phyloP scores from a whole-genome alignment of 1,140 invertebrate species.

The Batillaria attramentaria region DNA sequence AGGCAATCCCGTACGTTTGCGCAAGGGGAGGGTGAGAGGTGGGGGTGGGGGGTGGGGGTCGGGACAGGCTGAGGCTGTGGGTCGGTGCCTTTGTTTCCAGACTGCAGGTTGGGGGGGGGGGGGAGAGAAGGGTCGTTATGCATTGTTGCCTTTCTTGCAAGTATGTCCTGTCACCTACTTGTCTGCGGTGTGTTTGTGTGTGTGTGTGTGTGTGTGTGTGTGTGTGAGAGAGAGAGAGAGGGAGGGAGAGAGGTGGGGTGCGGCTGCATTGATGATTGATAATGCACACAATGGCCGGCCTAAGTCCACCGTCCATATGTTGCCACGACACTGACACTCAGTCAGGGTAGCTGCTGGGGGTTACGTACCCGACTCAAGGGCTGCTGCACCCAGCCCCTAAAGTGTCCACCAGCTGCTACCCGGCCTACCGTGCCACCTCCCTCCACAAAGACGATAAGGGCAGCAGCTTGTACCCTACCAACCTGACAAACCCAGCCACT shows the following conservation, averaged over 20 bases:
- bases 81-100: background rate
- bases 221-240: background rate
- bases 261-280: background rate
- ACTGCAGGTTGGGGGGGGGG: background rate
- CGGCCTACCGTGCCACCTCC: too few species aligned
- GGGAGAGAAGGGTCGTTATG: slow-evolving; percentile 1
- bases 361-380: too few species aligned
- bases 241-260: background rate
- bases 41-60: background rate
- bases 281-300: too few species aligned
- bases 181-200: background rate
- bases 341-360: background rate
- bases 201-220: background rate
- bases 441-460: too few species aligned
- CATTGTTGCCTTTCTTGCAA: too few species aligned
- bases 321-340: background rate
- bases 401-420: too few species aligned
- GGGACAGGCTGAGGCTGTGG: too few species aligned
- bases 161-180: too few species aligned
- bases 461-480: too few species aligned
- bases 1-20: background rate
- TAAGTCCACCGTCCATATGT: background rate
- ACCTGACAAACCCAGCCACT: too few species aligned
- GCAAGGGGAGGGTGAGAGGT: background rate
- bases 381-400: too few species aligned